A percentile compares a stretch with the other conserved stretches of the same genome.
Conservation (phyloP, 2,797 vertebrate genomes). For the Epinephelus malabaricus region DNA sequence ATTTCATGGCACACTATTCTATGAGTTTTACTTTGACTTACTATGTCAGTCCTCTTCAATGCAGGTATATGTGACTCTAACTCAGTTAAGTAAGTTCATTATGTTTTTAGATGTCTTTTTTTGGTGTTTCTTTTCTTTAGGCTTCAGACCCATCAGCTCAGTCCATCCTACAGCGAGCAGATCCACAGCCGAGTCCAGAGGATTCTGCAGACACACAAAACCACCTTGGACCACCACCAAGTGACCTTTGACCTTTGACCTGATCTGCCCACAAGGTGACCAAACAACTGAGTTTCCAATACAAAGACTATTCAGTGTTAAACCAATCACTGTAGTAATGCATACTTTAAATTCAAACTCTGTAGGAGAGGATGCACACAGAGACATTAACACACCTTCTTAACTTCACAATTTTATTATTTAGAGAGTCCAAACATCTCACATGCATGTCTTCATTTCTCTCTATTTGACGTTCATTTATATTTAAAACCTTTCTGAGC, state of each 20-base stretch:
- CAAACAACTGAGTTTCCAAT: neutral
- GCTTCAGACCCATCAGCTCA: slow-evolving; percentile 84
- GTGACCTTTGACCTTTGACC: slow-evolving; percentile 55
- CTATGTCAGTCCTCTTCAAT: no score
- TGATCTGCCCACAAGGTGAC: neutral
- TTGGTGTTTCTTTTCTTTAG: slow-evolving; percentile 74
- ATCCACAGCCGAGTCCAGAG: slow-evolving; percentile 94
- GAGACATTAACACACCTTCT: neutral
- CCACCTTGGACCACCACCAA: slow-evolving; percentile 78
- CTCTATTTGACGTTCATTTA: slow-evolving; percentile 30
- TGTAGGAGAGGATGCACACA: neutral
- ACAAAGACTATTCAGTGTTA: neutral
- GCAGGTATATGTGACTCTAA: no score
- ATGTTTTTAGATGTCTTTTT: neutral
- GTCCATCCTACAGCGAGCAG: slow-evolving; percentile 90
- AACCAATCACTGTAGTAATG: neutral
- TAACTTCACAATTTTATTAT: slow-evolving; percentile 34
- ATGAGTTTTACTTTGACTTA: no score
- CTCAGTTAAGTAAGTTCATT: no score
- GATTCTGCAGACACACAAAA: slow-evolving; percentile 91
- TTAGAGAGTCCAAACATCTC: slow-evolving; percentile 21
- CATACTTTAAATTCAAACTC: neutral
- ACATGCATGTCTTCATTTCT: slow-evolving; percentile 11
- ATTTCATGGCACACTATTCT: no score
- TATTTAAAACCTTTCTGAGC: slow-evolving; percentile 36